Percentiles rank a stretch among this genome's conserved stretches.
Conservation (phyloP, 2,113 vertebrate species). For the Cairina moschata region DNA sequence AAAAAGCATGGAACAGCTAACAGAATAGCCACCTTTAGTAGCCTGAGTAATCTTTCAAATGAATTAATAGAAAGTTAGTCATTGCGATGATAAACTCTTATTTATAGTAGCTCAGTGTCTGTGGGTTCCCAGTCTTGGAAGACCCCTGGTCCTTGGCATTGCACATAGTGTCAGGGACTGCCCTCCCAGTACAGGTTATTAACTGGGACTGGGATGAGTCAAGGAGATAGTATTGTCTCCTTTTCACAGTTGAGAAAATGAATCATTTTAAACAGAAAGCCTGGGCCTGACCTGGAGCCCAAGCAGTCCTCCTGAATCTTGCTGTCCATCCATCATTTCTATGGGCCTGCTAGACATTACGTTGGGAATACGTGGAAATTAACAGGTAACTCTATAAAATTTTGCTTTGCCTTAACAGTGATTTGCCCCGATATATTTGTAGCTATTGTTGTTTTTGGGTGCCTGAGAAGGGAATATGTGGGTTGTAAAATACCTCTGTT, state of each 20-base stretch:
- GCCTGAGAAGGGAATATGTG: not conserved
- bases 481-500: not conserved
- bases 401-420: not conserved
- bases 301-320: not conserved
- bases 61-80: not conserved
- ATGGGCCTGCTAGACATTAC: not conserved
- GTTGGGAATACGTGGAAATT: not conserved
- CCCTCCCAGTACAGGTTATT: not conserved
- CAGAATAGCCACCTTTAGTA: not conserved
- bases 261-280: not conserved
- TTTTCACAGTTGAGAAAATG: not conserved
- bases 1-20: not conserved
- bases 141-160: not conserved
- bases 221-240: not conserved
- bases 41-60: not conserved
- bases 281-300: not conserved
- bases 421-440: rapidly evolving
- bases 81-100: not conserved
- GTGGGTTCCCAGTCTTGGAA: not conserved
- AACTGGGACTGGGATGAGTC: not conserved
- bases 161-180: not conserved
- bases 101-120: not conserved
- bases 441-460: not conserved
- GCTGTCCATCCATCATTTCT: not conserved
- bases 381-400: not conserved